phyloP scores from a whole-genome alignment of 2,797 vertebrate genomes.

The Bovichtus variegatus region DNA sequence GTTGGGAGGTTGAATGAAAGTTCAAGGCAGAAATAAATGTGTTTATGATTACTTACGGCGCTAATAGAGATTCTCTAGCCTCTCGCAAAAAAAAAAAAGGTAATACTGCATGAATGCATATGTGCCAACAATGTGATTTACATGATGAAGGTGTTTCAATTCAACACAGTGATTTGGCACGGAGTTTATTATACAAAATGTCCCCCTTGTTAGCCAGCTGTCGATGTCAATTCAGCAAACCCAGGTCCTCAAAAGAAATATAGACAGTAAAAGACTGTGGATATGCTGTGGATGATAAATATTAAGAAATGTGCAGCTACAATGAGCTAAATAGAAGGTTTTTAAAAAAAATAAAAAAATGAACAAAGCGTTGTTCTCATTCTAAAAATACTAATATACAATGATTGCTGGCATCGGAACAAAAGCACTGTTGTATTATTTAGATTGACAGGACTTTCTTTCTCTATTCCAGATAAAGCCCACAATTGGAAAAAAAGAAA shows the following conservation, averaged over 20 bases:
- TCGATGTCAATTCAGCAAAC: slow-evolving; percentile 23
- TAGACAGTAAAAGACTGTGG: slow-evolving; percentile 11
- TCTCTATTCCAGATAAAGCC: slow-evolving; percentile 11
- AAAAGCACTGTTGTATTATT: slow-evolving; percentile 15
- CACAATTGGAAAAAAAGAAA: not conserved
- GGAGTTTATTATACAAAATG: slow-evolving; percentile 4
- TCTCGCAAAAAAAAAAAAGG: not conserved
- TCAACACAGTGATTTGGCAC: not conserved
- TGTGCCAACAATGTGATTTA: not conserved
- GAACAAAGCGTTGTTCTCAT: slow-evolving; percentile 1
- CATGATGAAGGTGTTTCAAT: not conserved
- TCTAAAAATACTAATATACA: slow-evolving; percentile 19
- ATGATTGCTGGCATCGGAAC: slow-evolving; percentile 7
- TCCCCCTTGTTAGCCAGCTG: not conserved
- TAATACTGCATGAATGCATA: not conserved
- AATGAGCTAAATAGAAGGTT: slow-evolving; percentile 18
- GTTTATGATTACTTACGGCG: slow-evolving; percentile 49
- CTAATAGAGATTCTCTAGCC: slow-evolving; percentile 14
- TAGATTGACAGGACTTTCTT: slow-evolving; percentile 1
- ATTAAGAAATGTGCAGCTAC: slow-evolving; percentile 5
- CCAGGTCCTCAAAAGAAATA: slow-evolving; percentile 1
- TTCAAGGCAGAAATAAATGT: slow-evolving; percentile 58
- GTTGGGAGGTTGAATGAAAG: slow-evolving; percentile 65
- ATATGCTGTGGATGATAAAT: slow-evolving; percentile 14
- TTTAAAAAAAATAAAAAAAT: not conserved